Evolutionary conservation across 1,140 invertebrate genomes (phyloP), one percentile per base, ranked within the genome.

Genomic region (Zophobas atratus): DNA sequence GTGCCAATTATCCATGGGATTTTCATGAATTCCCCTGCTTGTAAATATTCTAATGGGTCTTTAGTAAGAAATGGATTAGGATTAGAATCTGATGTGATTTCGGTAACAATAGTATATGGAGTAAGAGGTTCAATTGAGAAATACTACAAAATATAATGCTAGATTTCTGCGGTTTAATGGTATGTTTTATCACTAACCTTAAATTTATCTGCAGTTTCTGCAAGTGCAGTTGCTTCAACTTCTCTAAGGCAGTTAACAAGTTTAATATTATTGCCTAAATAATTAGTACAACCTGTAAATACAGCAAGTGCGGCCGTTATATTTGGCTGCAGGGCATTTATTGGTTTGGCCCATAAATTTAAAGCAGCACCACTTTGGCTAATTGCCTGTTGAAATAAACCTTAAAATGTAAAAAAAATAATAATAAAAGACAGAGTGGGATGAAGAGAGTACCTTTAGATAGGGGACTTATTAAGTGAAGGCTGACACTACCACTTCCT

Each of bases 361-460:
- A 94, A 86, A 2, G 93, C 92, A 1, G 92, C 94, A 1, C 95
- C 95, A 82, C 93, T 94, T 86, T 94, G 91, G 0, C 92, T 90
- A 75, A 95, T 94, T 4, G 88, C 93, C 55, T 91, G 90, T 63
- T 93, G 92, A 77, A 95, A 93, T 3, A 94, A 81, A 49, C 91
- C 79, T 80, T 8, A n/a, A 71, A 67, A 77, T 2, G 6, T 6
- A 36, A 20, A 20, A 20, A 20, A 20, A 20, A 20, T 20, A 20
- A 20, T 20, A 48, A 71, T 51, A 0, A n/a, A n/a, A 51, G 33
- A 49, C 38, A 49, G 46, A n/a, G 6, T 46, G n/a, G 5, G 38
- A 20, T 1, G 8, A 2, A 34, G 4, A 43, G 6, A 8, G 39
- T 20, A 55, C 46, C 92, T 93, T 55, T 82, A 0, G 88, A 88